Base-by-base conservation (phyloP, 2,797 vertebrate species). In the Phrynocephalus vlangalii region DNA sequence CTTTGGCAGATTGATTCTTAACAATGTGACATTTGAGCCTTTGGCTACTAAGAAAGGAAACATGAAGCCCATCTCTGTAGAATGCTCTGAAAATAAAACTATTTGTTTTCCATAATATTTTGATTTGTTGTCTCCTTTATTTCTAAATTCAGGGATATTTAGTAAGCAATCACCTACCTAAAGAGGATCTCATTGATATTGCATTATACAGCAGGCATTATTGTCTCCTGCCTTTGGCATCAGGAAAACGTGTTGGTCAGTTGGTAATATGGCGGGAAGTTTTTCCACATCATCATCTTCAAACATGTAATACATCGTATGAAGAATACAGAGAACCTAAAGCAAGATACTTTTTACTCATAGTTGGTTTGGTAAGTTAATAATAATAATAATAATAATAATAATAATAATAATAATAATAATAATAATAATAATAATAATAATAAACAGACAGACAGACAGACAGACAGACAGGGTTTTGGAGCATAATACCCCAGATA, bases 261-360 rank as follows among this genome's bases (percentile, higher is more conserved):
- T 93, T 99, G 91, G 97, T 99, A 93, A 95, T 99, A 88, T 99
- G 99, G 99, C 95, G 98, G 92, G 98, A 99, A 93, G 98, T 99
- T 52, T 99, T 99, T 91, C 98, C 98, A 24, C 96, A 94, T 44
- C 95, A 97, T 87, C 97, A 97, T 66, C 94, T 97, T 2, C 94
- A 94, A 22, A 91, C 91, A 0, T 18, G 80, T 28, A n/a, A 93
- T 15, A 89, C 87, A 63, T 67, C 93, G 7, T 20, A 26, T 72
- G 95, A 95, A 67, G 96, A 91, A 84, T 97, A 96, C 89, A 94
- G 70, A 33, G 96, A 97, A 72, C 97, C 98, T 4, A 95, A 96
- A 30, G 97, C 97, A 87, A 97, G 98, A 82, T 97, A 98, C 92
- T 99, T 99, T 93, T 97, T 99, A 81, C 96, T 99, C 87, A 98